These are phyloP conservation scores for Agrotis segetum DNA, from an alignment of 2,888 invertebrate genomes.

Conservation along the genomic window DNA sequence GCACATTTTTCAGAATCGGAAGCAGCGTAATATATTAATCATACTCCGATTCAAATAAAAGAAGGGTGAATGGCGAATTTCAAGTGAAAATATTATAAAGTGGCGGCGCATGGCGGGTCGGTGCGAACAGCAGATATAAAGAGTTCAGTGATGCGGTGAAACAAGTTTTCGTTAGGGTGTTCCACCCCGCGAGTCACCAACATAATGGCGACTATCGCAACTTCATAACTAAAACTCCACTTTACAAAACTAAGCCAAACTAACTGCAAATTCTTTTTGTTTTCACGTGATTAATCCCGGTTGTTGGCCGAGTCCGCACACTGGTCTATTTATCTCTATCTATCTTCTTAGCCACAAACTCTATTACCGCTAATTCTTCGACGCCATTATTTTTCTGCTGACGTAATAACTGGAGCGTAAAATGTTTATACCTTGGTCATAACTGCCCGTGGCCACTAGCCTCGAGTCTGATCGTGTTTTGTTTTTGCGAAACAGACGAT, in stretches of 20 bases:
- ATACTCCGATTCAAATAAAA: slow-evolving; percentile 41
- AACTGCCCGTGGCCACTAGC: slow-evolving; percentile 9
- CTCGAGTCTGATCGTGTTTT: slow-evolving; percentile 20
- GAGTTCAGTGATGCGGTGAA: slow-evolving; percentile 73
- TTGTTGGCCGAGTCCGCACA: slow-evolving; percentile 5
- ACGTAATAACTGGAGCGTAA: slow-evolving; percentile 32
- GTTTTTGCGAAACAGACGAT: not conserved
- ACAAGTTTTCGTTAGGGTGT: slow-evolving; percentile 70
- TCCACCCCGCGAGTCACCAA: slow-evolving; percentile 56
- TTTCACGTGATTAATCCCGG: slow-evolving; percentile 27
- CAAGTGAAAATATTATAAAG: slow-evolving; percentile 63
- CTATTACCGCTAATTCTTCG: slow-evolving; percentile 51
- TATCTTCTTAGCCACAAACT: slow-evolving; percentile 49
- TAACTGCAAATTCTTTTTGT: slow-evolving; percentile 34
- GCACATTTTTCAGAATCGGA: slow-evolving; percentile 33
- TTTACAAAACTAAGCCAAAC: slow-evolving; percentile 25
- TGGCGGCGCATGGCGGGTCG: slow-evolving; percentile 50
- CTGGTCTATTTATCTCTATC: slow-evolving; percentile 41
- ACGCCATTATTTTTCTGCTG: slow-evolving; percentile 54
- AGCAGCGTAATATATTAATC: slow-evolving; percentile 40
- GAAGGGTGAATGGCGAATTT: slow-evolving; percentile 36
- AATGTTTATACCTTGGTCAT: slow-evolving; percentile 27
- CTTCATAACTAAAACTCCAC: slow-evolving; percentile 67
- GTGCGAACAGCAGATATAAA: slow-evolving; percentile 70
- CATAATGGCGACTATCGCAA: slow-evolving; percentile 66